Evolutionary conservation across 2,888 invertebrate species (phyloP).

Genomic region (Cephus spinipes): DNA sequence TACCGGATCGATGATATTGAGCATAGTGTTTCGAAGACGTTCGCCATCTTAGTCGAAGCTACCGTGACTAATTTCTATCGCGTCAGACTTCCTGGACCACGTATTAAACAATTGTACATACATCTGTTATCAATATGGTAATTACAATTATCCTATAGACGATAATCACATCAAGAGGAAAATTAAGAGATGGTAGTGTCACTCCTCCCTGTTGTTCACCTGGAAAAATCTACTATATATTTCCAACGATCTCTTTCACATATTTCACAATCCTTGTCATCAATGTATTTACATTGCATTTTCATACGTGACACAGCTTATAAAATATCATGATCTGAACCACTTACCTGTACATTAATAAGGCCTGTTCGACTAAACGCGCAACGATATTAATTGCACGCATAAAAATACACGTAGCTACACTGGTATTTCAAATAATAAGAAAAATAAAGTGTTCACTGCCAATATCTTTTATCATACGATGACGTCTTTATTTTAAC

Average conservation of each 20-base stretch:
- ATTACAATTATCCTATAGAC: background rate
- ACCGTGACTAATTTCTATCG: background rate
- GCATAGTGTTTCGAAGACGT: background rate
- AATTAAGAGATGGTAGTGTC: background rate
- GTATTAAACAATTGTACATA: background rate
- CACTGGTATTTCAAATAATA: background rate
- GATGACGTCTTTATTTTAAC: background rate
- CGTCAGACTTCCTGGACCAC: background rate
- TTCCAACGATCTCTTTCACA: background rate
- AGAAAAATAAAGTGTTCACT: background rate
- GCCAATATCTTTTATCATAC: background rate
- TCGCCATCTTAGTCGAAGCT: background rate
- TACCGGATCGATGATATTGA: background rate
- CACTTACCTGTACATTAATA: background rate
- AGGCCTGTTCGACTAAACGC: background rate
- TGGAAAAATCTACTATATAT: background rate
- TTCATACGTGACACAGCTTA: background rate
- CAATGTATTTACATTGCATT: background rate
- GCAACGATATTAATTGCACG: background rate
- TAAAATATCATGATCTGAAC: background rate
- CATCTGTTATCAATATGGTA: background rate
- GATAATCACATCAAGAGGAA: background rate
- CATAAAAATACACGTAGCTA: background rate
- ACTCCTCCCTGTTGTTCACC: background rate
- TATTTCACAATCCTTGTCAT: background rate